Conservation (phyloP, 37 sponge, comb jelly and placozoan genomes). For the Eunapius fragilis region DNA sequence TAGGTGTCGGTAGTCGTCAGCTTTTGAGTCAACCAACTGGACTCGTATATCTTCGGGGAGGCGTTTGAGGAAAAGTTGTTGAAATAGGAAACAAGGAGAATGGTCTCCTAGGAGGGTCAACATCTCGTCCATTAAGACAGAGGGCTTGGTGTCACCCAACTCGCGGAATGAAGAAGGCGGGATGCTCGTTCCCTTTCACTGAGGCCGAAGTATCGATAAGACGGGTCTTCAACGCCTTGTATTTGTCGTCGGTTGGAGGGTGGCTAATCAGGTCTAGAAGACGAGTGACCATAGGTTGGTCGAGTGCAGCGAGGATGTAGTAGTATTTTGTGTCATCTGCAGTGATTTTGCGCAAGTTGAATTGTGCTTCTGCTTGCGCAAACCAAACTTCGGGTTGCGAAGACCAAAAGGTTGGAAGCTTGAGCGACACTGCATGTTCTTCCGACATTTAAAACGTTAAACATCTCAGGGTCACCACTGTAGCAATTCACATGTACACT, state of each 20-base stretch:
- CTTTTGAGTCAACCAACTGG: not conserved
- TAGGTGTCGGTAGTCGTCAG: not conserved
- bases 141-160: too few species aligned
- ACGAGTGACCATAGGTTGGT: not conserved
- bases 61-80: constrained; percentile 22
- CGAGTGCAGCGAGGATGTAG: too few species aligned
- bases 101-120: constrained; percentile 8
- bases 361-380: too few species aligned
- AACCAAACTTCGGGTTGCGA: too few species aligned
- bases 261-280: constrained; percentile 21
- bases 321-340: constrained; percentile 30
- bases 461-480: too few species aligned
- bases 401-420: too few species aligned
- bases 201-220: constrained; percentile 38
- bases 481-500: too few species aligned
- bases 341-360: not conserved
- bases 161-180: too few species aligned
- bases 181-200: constrained; percentile 16
- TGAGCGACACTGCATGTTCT: too few species aligned
- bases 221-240: too few species aligned
- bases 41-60: constrained; percentile 9
- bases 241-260: constrained; percentile 20
- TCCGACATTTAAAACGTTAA: too few species aligned
- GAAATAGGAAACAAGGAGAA: constrained; percentile 19
- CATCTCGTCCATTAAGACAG: constrained; percentile 28